Evolutionary conservation across 2,113 vertebrate species (phyloP).

Genomic region (Macrotus californicus): DNA sequence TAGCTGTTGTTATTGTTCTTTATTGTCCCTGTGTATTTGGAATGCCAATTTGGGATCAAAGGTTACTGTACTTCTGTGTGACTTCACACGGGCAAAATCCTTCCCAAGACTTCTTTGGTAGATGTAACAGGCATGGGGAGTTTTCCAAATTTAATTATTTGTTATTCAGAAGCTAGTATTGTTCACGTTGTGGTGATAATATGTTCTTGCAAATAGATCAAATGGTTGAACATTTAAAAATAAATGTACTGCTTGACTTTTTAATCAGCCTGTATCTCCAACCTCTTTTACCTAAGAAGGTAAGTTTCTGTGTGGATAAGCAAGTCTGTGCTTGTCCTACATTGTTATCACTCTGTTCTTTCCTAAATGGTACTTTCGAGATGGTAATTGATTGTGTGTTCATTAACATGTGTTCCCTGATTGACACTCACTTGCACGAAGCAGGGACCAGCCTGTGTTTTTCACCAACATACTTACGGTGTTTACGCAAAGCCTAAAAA

Average conservation of each 20-base stretch:
- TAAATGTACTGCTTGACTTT: not conserved
- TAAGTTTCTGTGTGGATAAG: not conserved
- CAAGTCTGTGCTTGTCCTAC: not conserved
- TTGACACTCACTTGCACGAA: not conserved
- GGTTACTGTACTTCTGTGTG: constrained; percentile 72
- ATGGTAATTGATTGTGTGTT: not conserved
- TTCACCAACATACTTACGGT: not conserved
- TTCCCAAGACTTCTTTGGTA: not conserved
- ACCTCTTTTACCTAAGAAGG: not conserved
- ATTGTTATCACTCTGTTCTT: not conserved
- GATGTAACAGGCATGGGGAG: not conserved
- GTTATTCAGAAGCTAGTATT: not conserved
- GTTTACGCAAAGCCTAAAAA: not conserved
- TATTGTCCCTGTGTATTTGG: constrained; percentile 73
- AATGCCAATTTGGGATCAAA: constrained; percentile 76
- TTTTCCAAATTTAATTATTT: constrained; percentile 4
- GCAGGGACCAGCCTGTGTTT: not conserved
- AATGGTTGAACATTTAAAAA: not conserved
- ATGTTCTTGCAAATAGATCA: not conserved
- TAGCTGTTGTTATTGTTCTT: constrained; percentile 73
- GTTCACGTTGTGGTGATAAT: not conserved
- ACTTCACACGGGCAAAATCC: constrained; percentile 55
- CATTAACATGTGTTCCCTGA: not conserved
- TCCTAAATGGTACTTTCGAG: not conserved
- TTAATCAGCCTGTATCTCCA: not conserved